Evolutionary conservation across 1,140 invertebrate genomes (phyloP).

Genomic region (Apis florea): DNA sequence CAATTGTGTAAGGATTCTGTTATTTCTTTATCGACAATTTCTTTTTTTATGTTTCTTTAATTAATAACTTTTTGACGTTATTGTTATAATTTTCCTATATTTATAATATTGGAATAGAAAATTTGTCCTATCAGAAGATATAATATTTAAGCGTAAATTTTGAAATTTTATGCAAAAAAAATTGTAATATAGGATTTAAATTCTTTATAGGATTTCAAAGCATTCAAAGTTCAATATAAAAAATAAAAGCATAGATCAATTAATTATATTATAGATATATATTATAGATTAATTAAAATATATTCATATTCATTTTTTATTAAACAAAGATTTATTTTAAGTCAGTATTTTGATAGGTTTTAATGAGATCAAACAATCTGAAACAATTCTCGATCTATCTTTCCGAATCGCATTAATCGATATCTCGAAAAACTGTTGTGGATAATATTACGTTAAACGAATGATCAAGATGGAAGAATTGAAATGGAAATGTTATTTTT

Average conservation of each 20-base stretch:
- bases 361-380: background rate
- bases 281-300: too few species aligned
- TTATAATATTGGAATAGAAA: too few species aligned
- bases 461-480: background rate
- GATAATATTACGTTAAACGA: background rate
- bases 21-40: background rate
- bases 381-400: background rate
- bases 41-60: background rate
- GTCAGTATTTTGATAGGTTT: background rate
- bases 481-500: too few species aligned
- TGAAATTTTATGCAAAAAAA: too few species aligned
- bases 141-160: too few species aligned
- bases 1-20: background rate
- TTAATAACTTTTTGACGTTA: background rate
- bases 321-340: background rate
- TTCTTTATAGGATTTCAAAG: too few species aligned
- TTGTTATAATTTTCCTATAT: background rate
- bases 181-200: too few species aligned
- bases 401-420: conserved; percentile 6
- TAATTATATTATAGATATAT: too few species aligned
- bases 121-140: too few species aligned
- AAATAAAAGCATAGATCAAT: too few species aligned
- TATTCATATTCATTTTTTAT: background rate
- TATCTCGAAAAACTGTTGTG: background rate
- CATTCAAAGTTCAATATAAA: too few species aligned